Evolutionary conservation across 2,888 invertebrate genomes (phyloP).

Genomic region (Dasypolia templi): DNA sequence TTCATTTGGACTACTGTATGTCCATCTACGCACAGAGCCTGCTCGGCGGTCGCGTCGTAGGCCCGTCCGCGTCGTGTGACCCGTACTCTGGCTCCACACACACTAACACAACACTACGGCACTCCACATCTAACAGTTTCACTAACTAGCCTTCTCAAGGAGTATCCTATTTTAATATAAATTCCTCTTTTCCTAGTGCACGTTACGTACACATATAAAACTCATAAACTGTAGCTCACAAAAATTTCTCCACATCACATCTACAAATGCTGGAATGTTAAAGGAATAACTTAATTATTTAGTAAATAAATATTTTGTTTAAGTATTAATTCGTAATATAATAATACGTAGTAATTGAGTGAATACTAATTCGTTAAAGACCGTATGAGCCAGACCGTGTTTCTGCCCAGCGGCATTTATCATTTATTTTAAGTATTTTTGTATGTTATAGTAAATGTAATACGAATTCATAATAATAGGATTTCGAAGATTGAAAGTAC

Average conservation of each 20-base stretch:
- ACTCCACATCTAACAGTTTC: slow-evolving; percentile 17
- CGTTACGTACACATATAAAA: slow-evolving; percentile 47
- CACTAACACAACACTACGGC: slow-evolving; percentile 25
- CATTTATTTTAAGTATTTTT: slow-evolving; percentile 12
- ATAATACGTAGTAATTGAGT: slow-evolving; percentile 50
- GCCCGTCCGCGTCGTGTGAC: not conserved
- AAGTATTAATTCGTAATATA: slow-evolving; percentile 35
- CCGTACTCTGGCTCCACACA: not conserved
- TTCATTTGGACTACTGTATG: not conserved
- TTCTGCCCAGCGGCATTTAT: slow-evolving; percentile 30
- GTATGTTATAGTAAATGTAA: not conserved
- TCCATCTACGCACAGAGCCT: slow-evolving; percentile 21
- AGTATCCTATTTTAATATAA: slow-evolving; percentile 58
- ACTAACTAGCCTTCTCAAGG: slow-evolving; percentile 60
- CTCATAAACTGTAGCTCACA: slow-evolving; percentile 64
- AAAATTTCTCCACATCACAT: slow-evolving; percentile 33
- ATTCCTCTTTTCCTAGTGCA: slow-evolving; percentile 53
- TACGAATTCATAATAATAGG: slow-evolving; percentile 31
- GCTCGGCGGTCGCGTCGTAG: slow-evolving; percentile 18
- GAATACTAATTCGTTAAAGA: slow-evolving; percentile 11
- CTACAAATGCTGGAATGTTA: slow-evolving; percentile 64
- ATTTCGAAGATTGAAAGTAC: slow-evolving; percentile 43
- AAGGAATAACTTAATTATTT: slow-evolving; percentile 29
- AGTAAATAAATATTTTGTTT: slow-evolving; percentile 42
- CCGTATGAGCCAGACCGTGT: slow-evolving; percentile 24